Evolutionary conservation across 2,888 invertebrate genomes (phyloP).

Genomic region (Steromphala cineraria): DNA sequence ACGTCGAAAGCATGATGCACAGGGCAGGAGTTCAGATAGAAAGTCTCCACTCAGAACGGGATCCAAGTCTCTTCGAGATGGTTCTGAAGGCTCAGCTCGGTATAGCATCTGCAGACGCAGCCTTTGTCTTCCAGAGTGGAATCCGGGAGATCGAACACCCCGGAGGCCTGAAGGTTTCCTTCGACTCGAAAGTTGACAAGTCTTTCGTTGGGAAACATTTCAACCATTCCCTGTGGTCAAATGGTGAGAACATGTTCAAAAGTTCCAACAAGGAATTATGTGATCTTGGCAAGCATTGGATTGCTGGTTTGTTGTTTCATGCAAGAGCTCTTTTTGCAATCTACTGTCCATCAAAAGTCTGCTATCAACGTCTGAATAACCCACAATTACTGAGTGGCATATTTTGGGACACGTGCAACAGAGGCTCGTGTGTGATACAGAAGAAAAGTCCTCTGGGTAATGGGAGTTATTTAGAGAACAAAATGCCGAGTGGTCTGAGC

Average conservation of each 20-base stretch:
- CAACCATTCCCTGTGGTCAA: not conserved
- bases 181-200: not conserved
- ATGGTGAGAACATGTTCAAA: not conserved
- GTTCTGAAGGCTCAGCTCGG: not conserved
- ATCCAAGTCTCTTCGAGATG: not conserved
- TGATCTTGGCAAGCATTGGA: slow-evolving; percentile 15
- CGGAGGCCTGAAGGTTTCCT: not conserved
- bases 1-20: not conserved
- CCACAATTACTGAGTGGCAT: not conserved
- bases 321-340: slow-evolving; percentile 24
- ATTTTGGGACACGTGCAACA: not conserved
- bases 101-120: not conserved
- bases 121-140: not conserved
- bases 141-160: not conserved
- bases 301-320: slow-evolving; percentile 28
- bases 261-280: not conserved
- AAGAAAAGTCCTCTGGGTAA: not conserved
- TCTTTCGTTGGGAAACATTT: not conserved
- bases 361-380: slow-evolving; percentile 15
- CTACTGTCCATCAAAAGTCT: slow-evolving; percentile 28
- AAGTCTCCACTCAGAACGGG: not conserved
- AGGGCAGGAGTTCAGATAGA: not conserved
- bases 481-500: slow-evolving; percentile 14
- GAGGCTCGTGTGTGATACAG: not conserved
- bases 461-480: slow-evolving; percentile 22